These are phyloP conservation scores for Kryphioiulus occultus DNA, from an alignment of 2,888 invertebrate genomes.

Conservation along the genomic window DNA sequence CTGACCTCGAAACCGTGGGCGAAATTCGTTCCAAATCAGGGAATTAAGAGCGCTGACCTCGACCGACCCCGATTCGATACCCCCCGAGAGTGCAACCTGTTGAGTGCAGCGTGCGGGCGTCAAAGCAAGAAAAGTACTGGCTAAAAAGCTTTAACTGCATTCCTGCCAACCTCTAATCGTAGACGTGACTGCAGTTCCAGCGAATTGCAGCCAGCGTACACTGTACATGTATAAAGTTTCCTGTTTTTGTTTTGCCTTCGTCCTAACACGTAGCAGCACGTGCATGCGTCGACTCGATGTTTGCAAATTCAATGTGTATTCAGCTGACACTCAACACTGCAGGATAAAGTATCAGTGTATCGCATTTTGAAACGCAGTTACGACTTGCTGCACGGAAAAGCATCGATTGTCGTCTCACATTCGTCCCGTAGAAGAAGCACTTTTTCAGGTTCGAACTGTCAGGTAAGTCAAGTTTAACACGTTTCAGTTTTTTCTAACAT, in stretches of 20 bases:
- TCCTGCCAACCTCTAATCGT: not conserved
- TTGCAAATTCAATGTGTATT: slow-evolving; percentile 30
- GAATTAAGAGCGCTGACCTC: slow-evolving; percentile 30
- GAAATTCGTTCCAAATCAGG: not conserved
- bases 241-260: not conserved
- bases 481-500: too few relatives aligned
- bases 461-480: not conserved
- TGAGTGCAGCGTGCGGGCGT: not conserved
- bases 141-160: not conserved
- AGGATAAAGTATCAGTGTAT: not conserved
- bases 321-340: not conserved
- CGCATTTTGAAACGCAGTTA: not conserved
- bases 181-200: not conserved
- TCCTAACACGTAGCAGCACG: not conserved
- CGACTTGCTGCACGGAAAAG: not conserved
- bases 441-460: not conserved
- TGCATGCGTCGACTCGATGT: not conserved
- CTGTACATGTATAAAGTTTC: too few relatives aligned
- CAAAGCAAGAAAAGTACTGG: not conserved
- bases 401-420: too few relatives aligned
- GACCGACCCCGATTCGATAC: slow-evolving; percentile 21
- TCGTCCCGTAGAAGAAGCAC: too few relatives aligned
- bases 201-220: not conserved
- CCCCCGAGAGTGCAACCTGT: not conserved
- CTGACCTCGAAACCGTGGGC: not conserved